Percentiles rank a stretch among this genome's conserved stretches.
These are phyloP conservation scores for Mormyrus proboscirostris DNA, from an alignment of 2,797 vertebrate genomes.

Conservation along the genomic window DNA sequence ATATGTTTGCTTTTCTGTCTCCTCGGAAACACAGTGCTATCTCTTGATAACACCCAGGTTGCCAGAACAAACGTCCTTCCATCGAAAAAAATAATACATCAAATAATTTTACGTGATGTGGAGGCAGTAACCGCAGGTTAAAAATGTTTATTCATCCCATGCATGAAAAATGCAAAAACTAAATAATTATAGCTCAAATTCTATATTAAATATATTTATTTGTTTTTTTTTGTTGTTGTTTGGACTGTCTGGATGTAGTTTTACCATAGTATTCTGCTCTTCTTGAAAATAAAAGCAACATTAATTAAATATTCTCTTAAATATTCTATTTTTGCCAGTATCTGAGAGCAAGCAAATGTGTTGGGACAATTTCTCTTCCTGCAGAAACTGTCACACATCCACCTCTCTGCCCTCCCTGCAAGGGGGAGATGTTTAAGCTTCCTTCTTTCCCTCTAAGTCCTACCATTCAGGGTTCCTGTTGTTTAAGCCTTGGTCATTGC, in stretches of 20 bases:
- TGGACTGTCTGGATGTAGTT: neutral
- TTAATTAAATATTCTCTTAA: neutral
- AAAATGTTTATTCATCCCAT: neutral
- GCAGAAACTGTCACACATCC: neutral
- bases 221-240: neutral
- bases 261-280: neutral
- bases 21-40: conserved; percentile 21
- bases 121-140: neutral
- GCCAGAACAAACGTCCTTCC: conserved; percentile 30
- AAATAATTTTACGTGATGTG: neutral
- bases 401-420: neutral
- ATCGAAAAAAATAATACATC: conserved; percentile 12
- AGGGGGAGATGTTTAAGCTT: neutral
- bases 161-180: neutral
- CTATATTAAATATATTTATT: neutral
- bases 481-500: neutral
- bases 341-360: neutral
- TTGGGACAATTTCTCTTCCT: neutral
- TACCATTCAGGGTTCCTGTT: neutral
- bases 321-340: neutral
- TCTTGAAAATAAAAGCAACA: neutral
- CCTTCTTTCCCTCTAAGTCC: neutral
- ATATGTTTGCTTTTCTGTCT: conserved; percentile 32
- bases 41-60: conserved; percentile 41
- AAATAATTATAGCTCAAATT: neutral